Conservation (phyloP, 2,888 invertebrate species). For the Scotopteryx bipunctaria region DNA sequence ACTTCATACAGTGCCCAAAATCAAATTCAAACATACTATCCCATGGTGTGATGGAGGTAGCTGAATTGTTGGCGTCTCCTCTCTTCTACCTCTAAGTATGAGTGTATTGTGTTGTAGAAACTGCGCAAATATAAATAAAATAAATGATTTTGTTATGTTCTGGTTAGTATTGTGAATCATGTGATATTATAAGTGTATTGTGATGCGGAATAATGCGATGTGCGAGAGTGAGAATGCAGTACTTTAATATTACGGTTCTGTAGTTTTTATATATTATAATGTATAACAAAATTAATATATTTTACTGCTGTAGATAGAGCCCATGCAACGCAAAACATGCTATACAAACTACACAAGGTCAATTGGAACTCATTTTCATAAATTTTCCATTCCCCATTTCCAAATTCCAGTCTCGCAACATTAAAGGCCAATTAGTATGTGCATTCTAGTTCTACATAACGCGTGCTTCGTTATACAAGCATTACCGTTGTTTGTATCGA, state of each 20-base stretch:
- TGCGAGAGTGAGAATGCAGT: constrained; percentile 13
- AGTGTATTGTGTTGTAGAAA: constrained; percentile 79
- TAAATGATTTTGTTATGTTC: constrained; percentile 41
- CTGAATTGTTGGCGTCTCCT: constrained; percentile 65
- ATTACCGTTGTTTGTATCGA: constrained; percentile 95
- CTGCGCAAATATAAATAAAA: constrained; percentile 72
- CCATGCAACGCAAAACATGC: constrained; percentile 31
- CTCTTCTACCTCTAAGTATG: constrained; percentile 78
- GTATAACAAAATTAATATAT: constrained; percentile 2
- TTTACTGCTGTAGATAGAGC: constrained; percentile 5
- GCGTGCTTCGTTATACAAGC: constrained; percentile 80
- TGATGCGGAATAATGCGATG: constrained; percentile 26
- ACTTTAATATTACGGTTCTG: neutral
- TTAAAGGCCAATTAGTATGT: constrained; percentile 79
- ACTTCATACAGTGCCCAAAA: constrained; percentile 67
- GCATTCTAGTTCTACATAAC: constrained; percentile 75
- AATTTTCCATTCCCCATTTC: constrained; percentile 39
- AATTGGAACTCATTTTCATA: constrained; percentile 2
- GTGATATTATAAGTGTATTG: constrained; percentile 27
- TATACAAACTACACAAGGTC: constrained; percentile 17
- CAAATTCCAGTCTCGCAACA: constrained; percentile 58
- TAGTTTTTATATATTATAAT: neutral
- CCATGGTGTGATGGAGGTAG: constrained; percentile 68
- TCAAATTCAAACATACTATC: constrained; percentile 69
- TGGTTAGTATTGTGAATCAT: constrained; percentile 46